phyloP scores from a whole-genome alignment of 2,888 invertebrate genomes.

The Choristoneura rosaceana region DNA sequence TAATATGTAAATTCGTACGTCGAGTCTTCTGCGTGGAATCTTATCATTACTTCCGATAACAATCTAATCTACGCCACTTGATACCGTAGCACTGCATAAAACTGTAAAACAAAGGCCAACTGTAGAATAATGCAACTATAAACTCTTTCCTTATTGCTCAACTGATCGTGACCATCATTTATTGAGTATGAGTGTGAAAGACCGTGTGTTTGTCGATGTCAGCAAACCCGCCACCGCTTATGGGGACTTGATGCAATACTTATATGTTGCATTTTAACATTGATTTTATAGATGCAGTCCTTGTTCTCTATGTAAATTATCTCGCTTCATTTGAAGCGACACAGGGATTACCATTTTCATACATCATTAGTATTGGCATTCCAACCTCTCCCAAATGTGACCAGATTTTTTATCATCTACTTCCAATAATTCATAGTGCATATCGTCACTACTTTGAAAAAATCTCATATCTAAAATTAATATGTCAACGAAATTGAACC shows the following conservation, averaged over 20 bases:
- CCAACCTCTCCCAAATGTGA: constrained; percentile 10
- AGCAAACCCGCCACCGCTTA: constrained; percentile 76
- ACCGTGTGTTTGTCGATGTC: constrained; percentile 64
- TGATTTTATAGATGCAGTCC: neutral
- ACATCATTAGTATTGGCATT: constrained; percentile 5
- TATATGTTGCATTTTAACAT: constrained; percentile 3
- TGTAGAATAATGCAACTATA: constrained; percentile 8
- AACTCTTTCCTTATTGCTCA: constrained; percentile 75
- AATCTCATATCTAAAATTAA: too few relatives aligned
- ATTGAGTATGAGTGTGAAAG: constrained; percentile 68
- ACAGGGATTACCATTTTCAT: neutral
- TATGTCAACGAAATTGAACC: too few relatives aligned
- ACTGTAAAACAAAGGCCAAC: constrained; percentile 52
- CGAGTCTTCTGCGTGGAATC: neutral
- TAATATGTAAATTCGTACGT: neutral
- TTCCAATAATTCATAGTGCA: neutral
- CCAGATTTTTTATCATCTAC: neutral
- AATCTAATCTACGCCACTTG: constrained; percentile 42
- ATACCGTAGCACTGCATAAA: constrained; percentile 52
- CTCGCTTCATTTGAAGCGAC: neutral
- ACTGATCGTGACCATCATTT: constrained; percentile 69
- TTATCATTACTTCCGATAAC: constrained; percentile 32
- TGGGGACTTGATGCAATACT: constrained; percentile 10
- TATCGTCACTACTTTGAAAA: too few relatives aligned
- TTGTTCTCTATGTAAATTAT: neutral